Evolutionary conservation across 2,797 vertebrate species (phyloP).

Genomic region (Rhynchotus rufescens): DNA sequence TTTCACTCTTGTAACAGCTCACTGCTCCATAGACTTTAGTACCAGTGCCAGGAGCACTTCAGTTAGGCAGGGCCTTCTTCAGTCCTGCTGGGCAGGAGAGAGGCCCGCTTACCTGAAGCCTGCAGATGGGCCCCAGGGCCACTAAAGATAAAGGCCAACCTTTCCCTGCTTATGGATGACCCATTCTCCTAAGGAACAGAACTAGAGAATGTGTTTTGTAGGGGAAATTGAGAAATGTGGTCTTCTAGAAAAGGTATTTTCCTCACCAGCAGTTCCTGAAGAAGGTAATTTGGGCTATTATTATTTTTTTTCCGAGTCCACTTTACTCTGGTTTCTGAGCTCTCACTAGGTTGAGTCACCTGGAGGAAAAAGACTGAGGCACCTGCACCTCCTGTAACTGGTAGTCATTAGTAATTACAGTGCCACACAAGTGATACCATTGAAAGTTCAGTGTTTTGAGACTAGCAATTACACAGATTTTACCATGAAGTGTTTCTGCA

Average conservation of each 20-base stretch:
- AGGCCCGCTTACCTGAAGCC: background rate
- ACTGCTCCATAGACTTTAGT: background rate
- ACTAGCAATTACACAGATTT: background rate
- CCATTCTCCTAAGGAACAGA: background rate
- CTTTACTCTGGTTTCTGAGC: background rate
- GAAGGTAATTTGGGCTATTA: background rate
- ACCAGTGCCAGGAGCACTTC: background rate
- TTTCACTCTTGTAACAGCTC: background rate
- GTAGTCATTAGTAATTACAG: background rate
- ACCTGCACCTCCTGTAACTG: background rate
- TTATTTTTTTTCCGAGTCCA: background rate
- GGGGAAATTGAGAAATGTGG: background rate
- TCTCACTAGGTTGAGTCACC: background rate
- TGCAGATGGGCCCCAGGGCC: fast-evolving
- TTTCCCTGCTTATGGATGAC: fast-evolving
- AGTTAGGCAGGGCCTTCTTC: background rate
- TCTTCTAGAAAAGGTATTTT: background rate
- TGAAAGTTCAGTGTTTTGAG: background rate
- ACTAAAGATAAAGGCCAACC: background rate
- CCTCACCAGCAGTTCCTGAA: background rate
- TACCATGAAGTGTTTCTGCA: background rate
- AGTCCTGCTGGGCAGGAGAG: background rate
- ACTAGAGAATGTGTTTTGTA: background rate
- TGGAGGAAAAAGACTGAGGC: background rate
- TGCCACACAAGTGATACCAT: background rate